phyloP scores from a whole-genome alignment of 2,888 invertebrate species.

The Xylocampa areola region DNA sequence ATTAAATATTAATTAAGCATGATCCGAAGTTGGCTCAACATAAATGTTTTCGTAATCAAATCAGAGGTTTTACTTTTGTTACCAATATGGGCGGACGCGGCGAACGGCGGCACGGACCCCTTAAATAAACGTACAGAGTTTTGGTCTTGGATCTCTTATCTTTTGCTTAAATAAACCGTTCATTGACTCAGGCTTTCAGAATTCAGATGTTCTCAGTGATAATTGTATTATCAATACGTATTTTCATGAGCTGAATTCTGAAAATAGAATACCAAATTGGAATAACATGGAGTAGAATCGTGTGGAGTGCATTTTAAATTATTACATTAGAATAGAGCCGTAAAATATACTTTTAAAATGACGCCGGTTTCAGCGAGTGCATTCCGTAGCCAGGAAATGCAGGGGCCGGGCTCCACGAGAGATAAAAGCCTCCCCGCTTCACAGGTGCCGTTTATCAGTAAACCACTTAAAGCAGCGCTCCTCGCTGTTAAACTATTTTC shows the following conservation, averaged over 20 bases:
- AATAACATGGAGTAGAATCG: slow-evolving; percentile 6
- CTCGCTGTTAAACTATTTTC: slow-evolving; percentile 61
- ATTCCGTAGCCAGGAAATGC: slow-evolving; percentile 57
- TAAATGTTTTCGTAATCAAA: slow-evolving; percentile 41
- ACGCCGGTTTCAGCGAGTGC: slow-evolving; percentile 38
- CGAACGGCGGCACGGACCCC: slow-evolving; percentile 17
- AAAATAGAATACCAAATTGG: slow-evolving; percentile 25
- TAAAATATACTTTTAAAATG: slow-evolving; percentile 46
- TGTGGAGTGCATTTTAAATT: slow-evolving; percentile 29
- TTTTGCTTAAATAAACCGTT: slow-evolving; percentile 47
- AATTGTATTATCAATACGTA: slow-evolving; percentile 39
- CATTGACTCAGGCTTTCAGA: slow-evolving; percentile 40
- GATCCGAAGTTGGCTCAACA: slow-evolving; percentile 25
- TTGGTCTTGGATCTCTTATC: slow-evolving; percentile 33
- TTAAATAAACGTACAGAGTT: slow-evolving; percentile 44
- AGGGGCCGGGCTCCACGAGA: slow-evolving; percentile 50
- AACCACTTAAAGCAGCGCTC: slow-evolving; percentile 65
- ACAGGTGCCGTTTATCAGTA: slow-evolving; percentile 71
- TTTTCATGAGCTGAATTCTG: slow-evolving; percentile 28
- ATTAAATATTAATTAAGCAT: slow-evolving; percentile 49
- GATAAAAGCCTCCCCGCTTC: slow-evolving; percentile 69
- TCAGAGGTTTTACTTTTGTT: slow-evolving; percentile 43
- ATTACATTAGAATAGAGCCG: slow-evolving; percentile 42
- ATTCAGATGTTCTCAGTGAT: slow-evolving; percentile 24
- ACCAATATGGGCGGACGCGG: slow-evolving; percentile 24